A percentile compares a stretch with the other conserved stretches of the same genome.
phyloP scores from a whole-genome alignment of 2,113 vertebrate genomes.

The Parotia lawesii region DNA sequence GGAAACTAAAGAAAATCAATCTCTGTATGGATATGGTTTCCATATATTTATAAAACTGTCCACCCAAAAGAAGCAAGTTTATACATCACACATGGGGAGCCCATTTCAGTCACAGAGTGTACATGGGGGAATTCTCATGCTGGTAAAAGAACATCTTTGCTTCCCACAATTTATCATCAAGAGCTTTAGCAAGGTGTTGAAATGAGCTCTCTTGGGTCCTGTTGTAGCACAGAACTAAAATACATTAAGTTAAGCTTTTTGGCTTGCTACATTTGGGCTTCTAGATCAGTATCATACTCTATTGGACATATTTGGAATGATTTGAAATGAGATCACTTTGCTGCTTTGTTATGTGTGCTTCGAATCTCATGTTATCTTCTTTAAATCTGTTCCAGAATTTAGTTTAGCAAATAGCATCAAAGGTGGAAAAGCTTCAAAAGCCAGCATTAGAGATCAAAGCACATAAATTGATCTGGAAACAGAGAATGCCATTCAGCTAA shows the following conservation, averaged over 20 bases:
- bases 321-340: neutral
- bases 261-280: neutral
- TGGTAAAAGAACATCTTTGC: neutral
- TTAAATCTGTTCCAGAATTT: neutral
- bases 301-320: neutral
- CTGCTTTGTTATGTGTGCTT: neutral
- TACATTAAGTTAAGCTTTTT: neutral
- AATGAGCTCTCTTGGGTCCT: neutral
- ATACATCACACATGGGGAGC: neutral
- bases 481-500: neutral
- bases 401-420: neutral
- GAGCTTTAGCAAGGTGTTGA: neutral
- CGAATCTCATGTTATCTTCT: neutral
- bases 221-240: neutral
- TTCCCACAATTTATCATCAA: neutral
- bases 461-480: neutral
- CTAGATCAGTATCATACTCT: neutral
- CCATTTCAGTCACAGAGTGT: neutral
- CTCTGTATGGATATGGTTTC: neutral
- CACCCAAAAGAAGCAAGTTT: neutral
- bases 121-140: neutral
- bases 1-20: neutral
- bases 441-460: neutral
- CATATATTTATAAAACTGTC: neutral
- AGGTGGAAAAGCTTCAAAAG: neutral